These are phyloP conservation scores for Odobenus rosmarus DNA, from an alignment of 2,113 vertebrate species.

Conservation along the genomic window DNA sequence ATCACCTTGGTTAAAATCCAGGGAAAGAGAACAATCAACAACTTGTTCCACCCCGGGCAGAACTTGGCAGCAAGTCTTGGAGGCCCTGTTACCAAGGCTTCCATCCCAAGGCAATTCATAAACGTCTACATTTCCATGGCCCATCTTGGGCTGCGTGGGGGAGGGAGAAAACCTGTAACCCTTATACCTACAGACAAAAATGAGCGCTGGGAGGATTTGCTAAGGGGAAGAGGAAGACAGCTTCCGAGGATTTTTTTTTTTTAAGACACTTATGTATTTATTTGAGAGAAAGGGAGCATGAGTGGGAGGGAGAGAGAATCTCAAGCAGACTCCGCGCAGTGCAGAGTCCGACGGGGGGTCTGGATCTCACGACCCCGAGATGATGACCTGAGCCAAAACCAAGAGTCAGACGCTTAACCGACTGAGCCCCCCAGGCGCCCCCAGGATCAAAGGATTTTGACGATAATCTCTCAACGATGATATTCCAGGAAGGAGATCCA, in stretches of 20 bases:
- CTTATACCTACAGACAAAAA: not conserved
- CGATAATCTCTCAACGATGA: rapidly evolving
- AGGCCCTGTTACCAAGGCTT: constrained; percentile 1
- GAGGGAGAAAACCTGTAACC: not conserved
- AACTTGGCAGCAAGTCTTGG: constrained; percentile 47
- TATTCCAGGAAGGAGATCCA: not conserved
- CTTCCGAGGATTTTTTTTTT: not conserved
- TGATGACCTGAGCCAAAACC: not conserved
- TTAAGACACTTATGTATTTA: not conserved
- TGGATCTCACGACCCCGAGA: not conserved
- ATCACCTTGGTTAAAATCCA: constrained; percentile 60
- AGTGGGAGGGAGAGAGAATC: not conserved
- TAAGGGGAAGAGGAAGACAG: not conserved
- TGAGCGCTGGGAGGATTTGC: not conserved
- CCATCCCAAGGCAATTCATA: not conserved
- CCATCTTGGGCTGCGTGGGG: not conserved
- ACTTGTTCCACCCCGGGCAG: constrained; percentile 51
- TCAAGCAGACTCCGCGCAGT: not conserved
- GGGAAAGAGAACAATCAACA: constrained; percentile 50
- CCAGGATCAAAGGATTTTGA: not conserved
- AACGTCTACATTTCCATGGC: constrained; percentile 48
- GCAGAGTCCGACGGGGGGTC: not conserved
- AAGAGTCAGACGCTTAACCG: not conserved
- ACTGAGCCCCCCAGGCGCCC: not conserved
- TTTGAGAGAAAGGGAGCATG: not conserved